A percentile compares a stretch with the other conserved stretches of the same genome.
These are phyloP conservation scores for Oithona nana DNA, from an alignment of 2,888 invertebrate genomes.

Conservation along the genomic window DNA sequence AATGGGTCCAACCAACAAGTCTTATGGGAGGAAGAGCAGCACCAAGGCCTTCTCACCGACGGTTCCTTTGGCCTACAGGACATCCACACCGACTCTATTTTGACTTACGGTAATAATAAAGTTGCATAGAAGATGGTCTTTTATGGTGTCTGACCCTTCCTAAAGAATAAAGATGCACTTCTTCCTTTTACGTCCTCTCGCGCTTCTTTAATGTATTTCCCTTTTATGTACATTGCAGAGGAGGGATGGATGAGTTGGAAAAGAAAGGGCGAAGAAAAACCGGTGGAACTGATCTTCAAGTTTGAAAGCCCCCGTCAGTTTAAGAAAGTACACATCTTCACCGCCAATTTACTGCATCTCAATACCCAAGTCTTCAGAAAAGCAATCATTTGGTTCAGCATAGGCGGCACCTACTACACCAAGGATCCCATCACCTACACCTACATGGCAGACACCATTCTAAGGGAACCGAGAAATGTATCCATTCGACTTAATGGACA, in stretches of 20 bases:
- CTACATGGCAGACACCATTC: conserved; percentile 39
- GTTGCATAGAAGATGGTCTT: no score
- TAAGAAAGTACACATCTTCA: conserved; percentile 28
- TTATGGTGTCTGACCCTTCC: no score
- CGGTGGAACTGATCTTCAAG: conserved; percentile 30
- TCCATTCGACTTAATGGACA: conserved; percentile 40
- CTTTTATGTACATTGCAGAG: not conserved
- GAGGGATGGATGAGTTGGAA: conserved; percentile 19
- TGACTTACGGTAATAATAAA: not conserved
- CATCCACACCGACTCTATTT: not conserved
- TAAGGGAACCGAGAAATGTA: conserved; percentile 47
- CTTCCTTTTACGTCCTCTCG: no score
- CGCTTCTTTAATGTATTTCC: not conserved
- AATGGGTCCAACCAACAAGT: not conserved
- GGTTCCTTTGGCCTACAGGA: not conserved
- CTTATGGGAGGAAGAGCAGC: not conserved
- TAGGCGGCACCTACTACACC: conserved; percentile 38
- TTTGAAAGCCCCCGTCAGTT: conserved; percentile 33
- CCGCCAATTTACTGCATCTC: conserved; percentile 30
- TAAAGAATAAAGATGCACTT: no score
- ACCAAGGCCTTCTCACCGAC: not conserved
- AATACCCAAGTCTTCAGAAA: conserved; percentile 41
- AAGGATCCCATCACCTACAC: conserved; percentile 37
- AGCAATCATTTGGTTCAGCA: conserved; percentile 43
- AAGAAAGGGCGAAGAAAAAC: conserved; percentile 17